phyloP scores from a whole-genome alignment of 2,888 invertebrate species.

The Chrysodeixis includens region DNA sequence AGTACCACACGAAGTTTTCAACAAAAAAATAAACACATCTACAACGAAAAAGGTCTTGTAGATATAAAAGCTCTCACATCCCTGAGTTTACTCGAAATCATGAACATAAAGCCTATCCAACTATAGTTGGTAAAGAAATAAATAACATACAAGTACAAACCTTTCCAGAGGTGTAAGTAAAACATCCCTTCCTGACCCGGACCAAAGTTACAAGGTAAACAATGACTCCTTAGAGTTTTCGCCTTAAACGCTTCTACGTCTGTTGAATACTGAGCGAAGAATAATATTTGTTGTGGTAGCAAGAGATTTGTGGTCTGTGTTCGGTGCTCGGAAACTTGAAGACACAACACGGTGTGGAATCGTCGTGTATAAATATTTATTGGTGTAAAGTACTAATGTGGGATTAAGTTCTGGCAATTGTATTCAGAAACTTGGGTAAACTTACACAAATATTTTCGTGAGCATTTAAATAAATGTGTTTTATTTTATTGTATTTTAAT shows the following conservation, averaged over 20 bases:
- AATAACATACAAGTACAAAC: constrained; percentile 58
- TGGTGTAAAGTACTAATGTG: constrained; percentile 31
- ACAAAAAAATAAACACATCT: not conserved
- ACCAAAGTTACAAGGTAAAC: constrained; percentile 63
- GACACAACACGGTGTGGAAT: constrained; percentile 41
- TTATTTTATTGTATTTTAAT: not conserved
- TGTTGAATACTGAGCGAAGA: constrained; percentile 57
- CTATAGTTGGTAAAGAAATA: constrained; percentile 52
- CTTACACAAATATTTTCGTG: not conserved
- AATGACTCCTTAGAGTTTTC: constrained; percentile 60
- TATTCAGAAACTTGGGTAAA: not conserved
- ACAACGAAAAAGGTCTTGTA: not conserved
- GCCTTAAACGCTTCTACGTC: constrained; percentile 59
- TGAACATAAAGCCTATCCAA: constrained; percentile 43
- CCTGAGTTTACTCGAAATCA: constrained; percentile 25
- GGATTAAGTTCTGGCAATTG: not conserved
- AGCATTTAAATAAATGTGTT: not conserved
- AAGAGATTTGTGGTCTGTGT: constrained; percentile 56
- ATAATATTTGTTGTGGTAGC: constrained; percentile 59
- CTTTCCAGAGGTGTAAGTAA: constrained; percentile 64
- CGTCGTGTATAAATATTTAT: constrained; percentile 51
- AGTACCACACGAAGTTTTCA: not conserved
- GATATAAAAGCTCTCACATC: constrained; percentile 6
- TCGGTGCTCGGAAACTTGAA: constrained; percentile 39
- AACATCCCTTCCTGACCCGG: constrained; percentile 66